Evolutionary conservation across 2,888 invertebrate species (phyloP).

Genomic region (Drosophila demipolita): DNA sequence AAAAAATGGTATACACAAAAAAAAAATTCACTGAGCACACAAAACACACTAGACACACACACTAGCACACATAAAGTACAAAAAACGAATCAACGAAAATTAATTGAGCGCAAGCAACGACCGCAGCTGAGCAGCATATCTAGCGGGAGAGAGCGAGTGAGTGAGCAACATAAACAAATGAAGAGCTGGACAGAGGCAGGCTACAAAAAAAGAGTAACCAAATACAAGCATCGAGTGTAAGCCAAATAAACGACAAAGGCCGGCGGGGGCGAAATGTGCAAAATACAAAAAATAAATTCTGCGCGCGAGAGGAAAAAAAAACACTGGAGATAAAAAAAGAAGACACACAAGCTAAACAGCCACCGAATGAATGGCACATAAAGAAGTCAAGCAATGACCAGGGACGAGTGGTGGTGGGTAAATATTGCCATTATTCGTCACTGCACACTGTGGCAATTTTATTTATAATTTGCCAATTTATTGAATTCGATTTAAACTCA

Average conservation of each 20-base stretch:
- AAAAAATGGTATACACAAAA: slow-evolving; percentile 84
- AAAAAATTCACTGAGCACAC: slow-evolving; percentile 52
- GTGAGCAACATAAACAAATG: slow-evolving; percentile 78
- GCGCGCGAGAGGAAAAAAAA: slow-evolving; percentile 61
- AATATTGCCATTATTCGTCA: slow-evolving; percentile 45
- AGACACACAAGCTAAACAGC: slow-evolving; percentile 69
- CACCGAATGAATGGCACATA: slow-evolving; percentile 74
- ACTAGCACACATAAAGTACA: slow-evolving; percentile 32
- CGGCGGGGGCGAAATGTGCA: slow-evolving; percentile 56
- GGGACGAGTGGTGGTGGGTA: slow-evolving; percentile 49
- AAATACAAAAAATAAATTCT: slow-evolving; percentile 49
- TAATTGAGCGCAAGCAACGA: slow-evolving; percentile 77
- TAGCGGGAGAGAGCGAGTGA: slow-evolving; percentile 52
- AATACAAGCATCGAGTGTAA: slow-evolving; percentile 38
- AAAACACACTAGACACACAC: slow-evolving; percentile 27
- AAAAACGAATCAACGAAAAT: slow-evolving; percentile 79
- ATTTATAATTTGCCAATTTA: background rate
- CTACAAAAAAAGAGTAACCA: slow-evolving; percentile 30
- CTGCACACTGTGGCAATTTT: slow-evolving; percentile 43
- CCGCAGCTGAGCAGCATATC: slow-evolving; percentile 54
- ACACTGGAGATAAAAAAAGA: slow-evolving; percentile 69
- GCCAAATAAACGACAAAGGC: slow-evolving; percentile 57
- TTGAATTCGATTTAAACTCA: background rate
- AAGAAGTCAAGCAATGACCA: slow-evolving; percentile 60
- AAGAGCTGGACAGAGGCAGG: slow-evolving; percentile 50